Evolutionary conservation across 2,888 invertebrate genomes (phyloP), one percentile per base, ranked within the genome.

Genomic region (Anorthoa munda): DNA sequence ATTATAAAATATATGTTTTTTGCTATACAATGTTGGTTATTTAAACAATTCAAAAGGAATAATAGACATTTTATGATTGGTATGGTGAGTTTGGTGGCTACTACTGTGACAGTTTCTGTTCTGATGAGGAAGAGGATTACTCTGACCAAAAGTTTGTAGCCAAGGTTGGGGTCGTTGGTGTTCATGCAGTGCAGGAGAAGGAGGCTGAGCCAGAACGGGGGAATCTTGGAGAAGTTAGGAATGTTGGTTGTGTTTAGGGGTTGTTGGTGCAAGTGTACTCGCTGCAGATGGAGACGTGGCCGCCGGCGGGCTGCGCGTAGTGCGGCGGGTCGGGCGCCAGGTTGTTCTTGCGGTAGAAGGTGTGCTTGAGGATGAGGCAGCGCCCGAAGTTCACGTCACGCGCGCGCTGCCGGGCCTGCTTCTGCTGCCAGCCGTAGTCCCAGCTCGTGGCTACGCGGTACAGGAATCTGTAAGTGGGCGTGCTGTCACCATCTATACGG

Each of bases 381-480:
- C 97, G 95, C 2, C 97, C 97, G 80, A 84, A 93, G 88, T 96
- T 94, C 17, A 93, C 88, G 77, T 96, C 94, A 23, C 94, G 92
- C 0, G 92, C 89, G 2, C 85, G 90, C 61, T 91, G 68, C 12
- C 88, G 87, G 0, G 94, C 89, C 48, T 91, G 88, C 90, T 94
- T 96, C 93, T 97, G 97, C 63, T 96, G 95, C 97, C 97, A 97
- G 2, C 97, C 97, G 90, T 97, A 97, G 84, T 95, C 95, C 93
- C 96, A 97, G 87, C 91, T 97, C 0, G 95, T 90, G 1, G 93
- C 90, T 85, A 96, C 92, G 5, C 97, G 96, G 86, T 96, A 97
- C 84, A 94, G 96, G 83, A 94, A 97, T 80, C 97, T 96, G 72
- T 1, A 72, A 78, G n/a, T 23, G 18, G n/a, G 46, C 7, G 66